Conservation (phyloP, 2,797 vertebrate genomes). For the Loriculus beryllinus region DNA sequence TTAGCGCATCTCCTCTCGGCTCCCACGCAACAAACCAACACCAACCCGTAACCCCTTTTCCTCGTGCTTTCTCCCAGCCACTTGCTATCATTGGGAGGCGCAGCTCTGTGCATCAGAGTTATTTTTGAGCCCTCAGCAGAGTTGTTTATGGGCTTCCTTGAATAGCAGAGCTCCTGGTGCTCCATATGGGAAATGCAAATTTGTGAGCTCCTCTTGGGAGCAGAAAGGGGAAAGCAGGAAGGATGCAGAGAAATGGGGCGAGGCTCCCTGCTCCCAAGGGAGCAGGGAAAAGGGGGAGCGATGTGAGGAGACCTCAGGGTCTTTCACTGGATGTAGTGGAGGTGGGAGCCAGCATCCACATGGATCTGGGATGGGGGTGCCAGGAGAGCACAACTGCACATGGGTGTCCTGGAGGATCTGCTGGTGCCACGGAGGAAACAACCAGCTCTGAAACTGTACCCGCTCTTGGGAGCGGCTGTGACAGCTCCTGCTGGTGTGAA, state of each 20-base stretch:
- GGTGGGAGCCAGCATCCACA: not conserved
- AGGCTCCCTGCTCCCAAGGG: not conserved
- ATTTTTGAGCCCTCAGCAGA: not conserved
- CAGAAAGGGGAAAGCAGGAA: not conserved
- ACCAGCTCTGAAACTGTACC: not conserved
- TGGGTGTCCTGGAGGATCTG: not conserved
- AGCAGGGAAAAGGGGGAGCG: not conserved
- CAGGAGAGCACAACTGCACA: not conserved
- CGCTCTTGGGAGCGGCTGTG: not conserved
- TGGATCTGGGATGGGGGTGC: not conserved
- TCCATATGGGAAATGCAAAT: constrained; percentile 40
- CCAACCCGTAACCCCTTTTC: not conserved
- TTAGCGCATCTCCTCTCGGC: not conserved
- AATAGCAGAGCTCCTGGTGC: not conserved
- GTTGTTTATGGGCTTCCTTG: not conserved
- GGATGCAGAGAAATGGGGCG: not conserved
- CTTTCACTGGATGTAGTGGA: rapidly evolving
- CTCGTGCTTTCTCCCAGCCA: not conserved
- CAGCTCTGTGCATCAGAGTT: not conserved
- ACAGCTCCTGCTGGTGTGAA: not conserved
- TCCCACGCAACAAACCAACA: not conserved
- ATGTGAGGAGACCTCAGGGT: rapidly evolving
- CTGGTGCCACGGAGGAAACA: not conserved
- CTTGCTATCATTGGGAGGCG: not conserved
- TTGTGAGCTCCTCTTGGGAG: not conserved